Evolutionary conservation across 2,797 vertebrate genomes (phyloP), one percentile per base, ranked within the genome.

Genomic region (Tragopan temminckii): DNA sequence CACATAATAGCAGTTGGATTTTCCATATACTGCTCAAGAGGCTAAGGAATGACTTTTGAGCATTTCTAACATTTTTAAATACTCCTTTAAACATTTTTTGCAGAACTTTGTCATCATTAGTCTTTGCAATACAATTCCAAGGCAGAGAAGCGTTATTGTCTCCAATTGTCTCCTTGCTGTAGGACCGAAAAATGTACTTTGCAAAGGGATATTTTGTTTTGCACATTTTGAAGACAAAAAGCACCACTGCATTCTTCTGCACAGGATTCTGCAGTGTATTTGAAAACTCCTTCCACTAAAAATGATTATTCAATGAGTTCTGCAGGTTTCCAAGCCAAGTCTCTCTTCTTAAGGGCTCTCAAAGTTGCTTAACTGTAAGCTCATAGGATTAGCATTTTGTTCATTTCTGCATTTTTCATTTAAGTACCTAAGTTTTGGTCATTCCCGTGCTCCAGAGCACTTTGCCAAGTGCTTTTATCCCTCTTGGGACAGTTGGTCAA

Each of bases 331-430:
- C 48, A 90, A 95, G 83, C 78, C 95, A 94, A 90, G 75, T 70
- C 31, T 91, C 77, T 91, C 85, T 86, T 84, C 91, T 94, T 76
- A 91, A 96, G 85, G 45, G 43, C 83, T 94, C 85, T 95, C 90
- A 78, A 89, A 93, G 83, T 80, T 81, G 36, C 91, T 93, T 94
- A 94, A 77, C 71, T 80, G 35, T 81, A 95, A 94, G 88, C n/a
- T 91, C 53, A 33, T 76, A 67, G 85, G 80, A 95, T 93, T 94
- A 96, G 74, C 91, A 91, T 91, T 95, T 94, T 95, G 82, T 80
- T 95, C 57, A 80, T 95, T 91, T 95, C 88, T 96, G 52, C 64
- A 79, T 91, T 94, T 94, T 88, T n/a, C 29, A 61, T 86, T 79
- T 77, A 88, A 94, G 55, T 81, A 76, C 67, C 35, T 59, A 88